Evolutionary conservation across 1,140 invertebrate genomes (phyloP), one percentile per base, ranked within the genome.

Genomic region (Saxidomus purpurata): DNA sequence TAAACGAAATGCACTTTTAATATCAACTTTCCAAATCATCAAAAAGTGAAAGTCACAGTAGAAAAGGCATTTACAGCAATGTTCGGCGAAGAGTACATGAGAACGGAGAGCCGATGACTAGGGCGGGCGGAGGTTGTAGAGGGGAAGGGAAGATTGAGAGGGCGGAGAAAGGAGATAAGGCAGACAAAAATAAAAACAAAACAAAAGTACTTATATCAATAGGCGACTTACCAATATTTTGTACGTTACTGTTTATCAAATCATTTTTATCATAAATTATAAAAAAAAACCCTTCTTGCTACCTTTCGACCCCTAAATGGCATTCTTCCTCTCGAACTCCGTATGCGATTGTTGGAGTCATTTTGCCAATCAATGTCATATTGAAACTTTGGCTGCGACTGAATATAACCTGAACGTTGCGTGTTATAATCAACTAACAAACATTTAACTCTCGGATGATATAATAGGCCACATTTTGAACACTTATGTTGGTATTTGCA

Each of bases 11-110:
- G 89, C 89, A 63, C 67, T 31, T 25, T 90, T 49, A 1, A 92
- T 87, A 49, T 92, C 91, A 1, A 49, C 17, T 81, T 90, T 87
- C 25, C 38, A 87, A 31, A 89, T 61, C n/a, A n/a, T n/a, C n/a
- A n/a, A n/a, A n/a, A n/a, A n/a, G n/a, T n/a, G n/a, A n/a, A n/a
- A n/a, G n/a, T n/a, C n/a, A n/a, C n/a, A n/a, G n/a, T n/a, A n/a
- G n/a, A n/a, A n/a, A n/a, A n/a, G n/a, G n/a, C n/a, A n/a, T n/a
- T n/a, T n/a, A n/a, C n/a, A n/a, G n/a, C n/a, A n/a, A n/a, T n/a
- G n/a, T n/a, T n/a, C n/a, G n/a, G n/a, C n/a, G n/a, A n/a, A n/a
- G n/a, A n/a, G n/a, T n/a, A n/a, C n/a, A n/a, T n/a, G n/a, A n/a
- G n/a, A n/a, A n/a, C n/a, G n/a, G n/a, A n/a, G n/a, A n/a, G n/a